phyloP scores from a whole-genome alignment of 2,888 invertebrate species.

The Smittia aterrima region DNA sequence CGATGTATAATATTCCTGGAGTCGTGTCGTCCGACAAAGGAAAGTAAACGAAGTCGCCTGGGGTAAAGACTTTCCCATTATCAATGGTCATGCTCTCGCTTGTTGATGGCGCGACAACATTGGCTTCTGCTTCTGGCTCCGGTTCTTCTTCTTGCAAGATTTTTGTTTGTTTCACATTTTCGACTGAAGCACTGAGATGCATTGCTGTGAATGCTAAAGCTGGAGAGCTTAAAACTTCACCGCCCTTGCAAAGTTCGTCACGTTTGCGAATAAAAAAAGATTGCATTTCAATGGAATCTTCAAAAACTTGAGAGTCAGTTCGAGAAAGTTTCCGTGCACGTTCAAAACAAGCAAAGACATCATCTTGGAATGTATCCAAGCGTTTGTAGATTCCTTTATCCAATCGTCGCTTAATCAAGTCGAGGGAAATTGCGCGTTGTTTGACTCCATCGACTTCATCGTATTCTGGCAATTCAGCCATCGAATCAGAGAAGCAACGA shows the following conservation, averaged over 20 bases:
- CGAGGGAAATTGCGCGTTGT: slow-evolving; percentile 82
- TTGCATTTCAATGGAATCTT: slow-evolving; percentile 92
- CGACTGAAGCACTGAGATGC: slow-evolving; percentile 72
- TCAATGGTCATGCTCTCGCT: slow-evolving; percentile 70
- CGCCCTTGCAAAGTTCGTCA: slow-evolving; percentile 56
- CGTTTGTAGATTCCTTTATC: slow-evolving; percentile 91
- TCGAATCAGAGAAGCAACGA: slow-evolving; percentile 92
- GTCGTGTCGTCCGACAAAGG: slow-evolving; percentile 63
- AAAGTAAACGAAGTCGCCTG: slow-evolving; percentile 92
- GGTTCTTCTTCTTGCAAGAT: slow-evolving; percentile 75
- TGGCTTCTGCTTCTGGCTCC: slow-evolving; percentile 54
- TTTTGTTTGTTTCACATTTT: slow-evolving; percentile 73
- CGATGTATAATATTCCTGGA: slow-evolving; percentile 79
- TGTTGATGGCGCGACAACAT: slow-evolving; percentile 55
- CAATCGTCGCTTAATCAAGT: slow-evolving; percentile 87
- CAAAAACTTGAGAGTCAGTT: slow-evolving; percentile 92
- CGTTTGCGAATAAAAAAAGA: slow-evolving; percentile 81
- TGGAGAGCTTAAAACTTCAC: slow-evolving; percentile 77
- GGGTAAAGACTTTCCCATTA: slow-evolving; percentile 67
- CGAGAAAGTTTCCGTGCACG: slow-evolving; percentile 82
- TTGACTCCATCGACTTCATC: slow-evolving; percentile 70
- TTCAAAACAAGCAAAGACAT: slow-evolving; percentile 91
- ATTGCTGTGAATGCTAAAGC: slow-evolving; percentile 78
- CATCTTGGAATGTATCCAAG: slow-evolving; percentile 93
- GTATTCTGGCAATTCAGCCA: slow-evolving; percentile 89